Evolutionary conservation across 2,888 invertebrate species (phyloP).

Genomic region (Cryptosula pallasiana): DNA sequence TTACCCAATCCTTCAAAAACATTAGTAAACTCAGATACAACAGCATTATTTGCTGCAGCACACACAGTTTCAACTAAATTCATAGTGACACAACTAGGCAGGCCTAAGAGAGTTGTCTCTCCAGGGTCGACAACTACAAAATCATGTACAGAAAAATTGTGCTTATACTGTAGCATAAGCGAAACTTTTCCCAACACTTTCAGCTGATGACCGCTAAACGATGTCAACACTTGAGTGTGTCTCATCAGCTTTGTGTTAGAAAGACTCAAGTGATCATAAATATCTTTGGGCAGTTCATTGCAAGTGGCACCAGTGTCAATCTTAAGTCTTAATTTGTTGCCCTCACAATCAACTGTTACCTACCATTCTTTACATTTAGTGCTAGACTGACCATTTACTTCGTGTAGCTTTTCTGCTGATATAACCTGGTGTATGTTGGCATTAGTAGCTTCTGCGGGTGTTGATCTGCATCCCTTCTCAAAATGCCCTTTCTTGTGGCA

Average conservation of each 20-base stretch:
- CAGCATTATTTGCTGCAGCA: neutral
- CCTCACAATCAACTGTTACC: neutral
- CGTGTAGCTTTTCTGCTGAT: neutral
- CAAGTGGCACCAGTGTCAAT: neutral
- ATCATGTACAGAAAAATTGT: neutral
- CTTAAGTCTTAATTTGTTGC: neutral
- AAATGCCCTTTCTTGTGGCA: neutral
- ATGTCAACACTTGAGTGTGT: neutral
- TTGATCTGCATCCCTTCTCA: neutral
- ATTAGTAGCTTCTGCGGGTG: neutral
- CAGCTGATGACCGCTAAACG: neutral
- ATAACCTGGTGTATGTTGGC: too few relatives aligned
- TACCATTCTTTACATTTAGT: neutral
- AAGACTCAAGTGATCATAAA: neutral
- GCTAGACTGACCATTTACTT: neutral
- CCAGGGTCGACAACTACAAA: neutral
- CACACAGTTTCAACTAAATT: neutral
- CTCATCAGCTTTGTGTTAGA: neutral
- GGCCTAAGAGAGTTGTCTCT: neutral
- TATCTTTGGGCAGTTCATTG: neutral
- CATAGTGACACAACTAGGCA: neutral
- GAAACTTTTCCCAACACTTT: neutral
- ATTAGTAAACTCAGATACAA: neutral
- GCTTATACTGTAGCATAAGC: neutral
- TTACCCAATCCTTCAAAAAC: neutral